Percentiles rank a stretch among this genome's conserved stretches.
Evolutionary conservation across 2,113 vertebrate genomes (phyloP).

Genomic region (Balaenoptera acutorostrata): DNA sequence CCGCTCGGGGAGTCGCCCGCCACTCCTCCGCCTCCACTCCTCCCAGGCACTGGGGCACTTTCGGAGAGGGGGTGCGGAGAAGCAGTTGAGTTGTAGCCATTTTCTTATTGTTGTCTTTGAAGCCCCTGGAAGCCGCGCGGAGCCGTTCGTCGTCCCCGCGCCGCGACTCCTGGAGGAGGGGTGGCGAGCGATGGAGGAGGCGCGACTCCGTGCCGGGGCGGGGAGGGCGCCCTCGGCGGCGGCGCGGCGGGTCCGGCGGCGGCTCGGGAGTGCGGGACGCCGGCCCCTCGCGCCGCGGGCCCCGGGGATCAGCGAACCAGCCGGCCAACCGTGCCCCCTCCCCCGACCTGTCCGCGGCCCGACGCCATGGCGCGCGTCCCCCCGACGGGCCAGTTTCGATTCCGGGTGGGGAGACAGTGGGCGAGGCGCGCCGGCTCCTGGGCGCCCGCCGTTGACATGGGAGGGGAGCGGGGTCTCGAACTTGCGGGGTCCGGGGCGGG

Average conservation of each 20-base stretch:
- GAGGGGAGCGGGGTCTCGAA: not conserved
- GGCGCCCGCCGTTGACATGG: not conserved
- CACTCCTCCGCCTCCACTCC: not conserved
- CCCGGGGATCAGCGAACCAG: not conserved
- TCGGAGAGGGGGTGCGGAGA: not conserved
- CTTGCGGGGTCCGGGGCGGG: not conserved
- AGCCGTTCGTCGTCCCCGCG: not conserved
- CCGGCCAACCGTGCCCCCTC: no score
- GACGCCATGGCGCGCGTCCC: slow-evolving; percentile 69
- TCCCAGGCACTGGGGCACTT: not conserved
- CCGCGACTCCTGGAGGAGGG: not conserved
- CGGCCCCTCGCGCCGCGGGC: not conserved
- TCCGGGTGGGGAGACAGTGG: slow-evolving; percentile 60
- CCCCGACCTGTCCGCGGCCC: not conserved
- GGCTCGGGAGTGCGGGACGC: slow-evolving; percentile 6
- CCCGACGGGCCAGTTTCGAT: slow-evolving; percentile 69
- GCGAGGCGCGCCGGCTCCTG: not conserved
- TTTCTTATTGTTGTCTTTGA: slow-evolving; percentile 84
- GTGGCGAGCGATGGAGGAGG: slow-evolving; percentile 32
- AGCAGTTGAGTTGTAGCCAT: slow-evolving; percentile 80
- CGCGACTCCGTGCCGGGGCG: slow-evolving; percentile 56
- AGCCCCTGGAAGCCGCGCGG: slow-evolving; percentile 48
- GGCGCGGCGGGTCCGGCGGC: slow-evolving; percentile 27
- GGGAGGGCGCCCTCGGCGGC: slow-evolving; percentile 53
- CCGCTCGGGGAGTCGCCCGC: not conserved